Evolutionary conservation across 2,113 vertebrate species (phyloP).

Genomic region (Oreotrochilus melanogaster): DNA sequence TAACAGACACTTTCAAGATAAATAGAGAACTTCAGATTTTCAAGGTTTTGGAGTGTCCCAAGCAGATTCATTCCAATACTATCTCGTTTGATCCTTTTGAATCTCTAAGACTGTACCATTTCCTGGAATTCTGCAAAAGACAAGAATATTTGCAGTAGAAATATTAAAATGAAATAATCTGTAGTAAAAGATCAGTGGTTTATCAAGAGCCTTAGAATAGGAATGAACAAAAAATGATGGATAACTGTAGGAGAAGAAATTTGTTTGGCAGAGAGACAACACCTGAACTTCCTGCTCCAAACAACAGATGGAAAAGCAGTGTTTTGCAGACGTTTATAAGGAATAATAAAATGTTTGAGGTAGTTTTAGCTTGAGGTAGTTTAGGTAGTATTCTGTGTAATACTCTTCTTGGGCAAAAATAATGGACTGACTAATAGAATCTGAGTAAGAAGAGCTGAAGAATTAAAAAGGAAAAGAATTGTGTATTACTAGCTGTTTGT

Average conservation of each 20-base stretch:
- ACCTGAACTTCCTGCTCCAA: neutral
- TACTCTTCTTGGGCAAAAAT: neutral
- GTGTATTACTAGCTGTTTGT: neutral
- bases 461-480: neutral
- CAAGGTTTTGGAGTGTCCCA: slow-evolving; percentile 14
- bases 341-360: neutral
- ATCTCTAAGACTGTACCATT: slow-evolving; percentile 90
- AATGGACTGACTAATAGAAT: neutral
- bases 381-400: neutral
- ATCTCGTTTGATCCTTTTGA: neutral
- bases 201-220: neutral
- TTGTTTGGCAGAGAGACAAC: neutral
- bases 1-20: slow-evolving; percentile 11
- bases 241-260: neutral
- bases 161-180: neutral
- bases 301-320: neutral
- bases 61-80: neutral
- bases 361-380: neutral
- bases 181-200: neutral
- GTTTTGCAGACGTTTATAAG: neutral
- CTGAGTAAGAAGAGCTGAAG: neutral
- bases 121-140: slow-evolving; percentile 88
- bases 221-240: neutral
- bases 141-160: neutral
- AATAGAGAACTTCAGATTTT: slow-evolving; percentile 34